Percentiles rank a stretch among this genome's conserved stretches.
These are phyloP conservation scores for Frieseomelitta varia DNA, from an alignment of 1,140 invertebrate species.

Conservation along the genomic window DNA sequence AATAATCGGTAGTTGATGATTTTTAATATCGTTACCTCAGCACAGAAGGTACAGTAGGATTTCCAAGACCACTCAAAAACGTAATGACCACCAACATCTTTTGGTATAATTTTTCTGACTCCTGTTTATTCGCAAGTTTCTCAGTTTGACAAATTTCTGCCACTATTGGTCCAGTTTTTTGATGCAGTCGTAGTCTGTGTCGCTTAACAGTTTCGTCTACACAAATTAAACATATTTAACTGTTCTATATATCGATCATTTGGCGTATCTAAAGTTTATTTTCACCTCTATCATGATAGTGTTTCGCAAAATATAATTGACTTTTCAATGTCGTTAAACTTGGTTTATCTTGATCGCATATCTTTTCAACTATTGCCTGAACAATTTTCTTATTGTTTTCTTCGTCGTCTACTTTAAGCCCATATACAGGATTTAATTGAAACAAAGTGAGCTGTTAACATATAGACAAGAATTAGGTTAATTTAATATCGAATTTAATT, in stretches of 20 bases:
- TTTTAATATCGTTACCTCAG: slow-evolving; percentile 79
- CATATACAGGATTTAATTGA: slow-evolving; percentile 68
- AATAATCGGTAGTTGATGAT: background rate
- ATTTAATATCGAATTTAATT: background rate
- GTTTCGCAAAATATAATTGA: slow-evolving; percentile 87
- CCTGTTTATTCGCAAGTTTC: slow-evolving; percentile 77
- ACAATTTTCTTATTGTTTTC: slow-evolving; percentile 45
- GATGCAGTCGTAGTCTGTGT: slow-evolving; percentile 80
- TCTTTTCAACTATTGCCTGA: slow-evolving; percentile 63
- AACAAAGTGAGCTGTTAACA: slow-evolving; percentile 36
- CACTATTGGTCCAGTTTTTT: slow-evolving; percentile 81
- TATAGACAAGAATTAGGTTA: background rate
- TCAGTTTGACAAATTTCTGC: slow-evolving; percentile 83
- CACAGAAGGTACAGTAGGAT: slow-evolving; percentile 82
- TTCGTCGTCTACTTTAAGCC: slow-evolving; percentile 54
- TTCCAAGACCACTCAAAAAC: slow-evolving; percentile 85
- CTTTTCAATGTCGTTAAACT: slow-evolving; percentile 84
- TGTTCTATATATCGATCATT: too few relatives aligned
- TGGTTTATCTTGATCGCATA: slow-evolving; percentile 72
- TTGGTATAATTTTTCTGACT: slow-evolving; percentile 83
- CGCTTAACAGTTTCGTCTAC: slow-evolving; percentile 82
- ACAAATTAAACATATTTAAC: background rate
- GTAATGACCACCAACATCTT: slow-evolving; percentile 86
- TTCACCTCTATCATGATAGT: slow-evolving; percentile 84
- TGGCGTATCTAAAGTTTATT: background rate